Percentiles rank a stretch among this genome's conserved stretches.
Evolutionary conservation across 1,140 invertebrate genomes (phyloP).

Genomic region (Saxidomus purpurata): DNA sequence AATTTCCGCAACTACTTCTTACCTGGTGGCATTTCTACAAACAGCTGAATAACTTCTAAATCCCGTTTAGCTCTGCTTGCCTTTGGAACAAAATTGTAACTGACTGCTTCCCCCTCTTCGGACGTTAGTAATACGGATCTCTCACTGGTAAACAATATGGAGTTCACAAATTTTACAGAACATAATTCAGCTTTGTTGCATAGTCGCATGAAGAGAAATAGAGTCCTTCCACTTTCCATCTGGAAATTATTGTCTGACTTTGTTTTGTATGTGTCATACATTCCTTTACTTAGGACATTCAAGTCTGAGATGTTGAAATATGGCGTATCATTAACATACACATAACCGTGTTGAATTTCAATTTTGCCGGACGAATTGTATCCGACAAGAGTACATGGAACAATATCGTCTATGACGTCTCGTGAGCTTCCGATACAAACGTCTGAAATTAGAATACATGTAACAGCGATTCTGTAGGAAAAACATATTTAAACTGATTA

Average conservation of each 20-base stretch:
- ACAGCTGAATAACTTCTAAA: too few species aligned
- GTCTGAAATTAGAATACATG: conserved; percentile 31
- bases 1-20: too few species aligned
- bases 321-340: background rate
- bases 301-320: conserved; percentile 13
- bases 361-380: conserved; percentile 33
- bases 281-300: background rate
- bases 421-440: conserved; percentile 48
- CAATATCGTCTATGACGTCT: conserved; percentile 19
- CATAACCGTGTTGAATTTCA: conserved; percentile 37
- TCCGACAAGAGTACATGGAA: conserved; percentile 47
- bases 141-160: background rate
- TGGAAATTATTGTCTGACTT: background rate
- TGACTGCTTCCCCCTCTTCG: too few species aligned
- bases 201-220: conserved; percentile 30
- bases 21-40: too few species aligned
- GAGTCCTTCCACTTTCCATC: conserved; percentile 46
- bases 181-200: conserved; percentile 50
- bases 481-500: too few species aligned
- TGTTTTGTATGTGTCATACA: background rate
- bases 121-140: too few species aligned
- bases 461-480: too few species aligned
- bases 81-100: too few species aligned
- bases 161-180: conserved; percentile 13
- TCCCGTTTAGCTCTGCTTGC: too few species aligned